A percentile compares a stretch with the other conserved stretches of the same genome.
Evolutionary conservation across 2,888 invertebrate genomes (phyloP).

Genomic region (Axea sp.): DNA sequence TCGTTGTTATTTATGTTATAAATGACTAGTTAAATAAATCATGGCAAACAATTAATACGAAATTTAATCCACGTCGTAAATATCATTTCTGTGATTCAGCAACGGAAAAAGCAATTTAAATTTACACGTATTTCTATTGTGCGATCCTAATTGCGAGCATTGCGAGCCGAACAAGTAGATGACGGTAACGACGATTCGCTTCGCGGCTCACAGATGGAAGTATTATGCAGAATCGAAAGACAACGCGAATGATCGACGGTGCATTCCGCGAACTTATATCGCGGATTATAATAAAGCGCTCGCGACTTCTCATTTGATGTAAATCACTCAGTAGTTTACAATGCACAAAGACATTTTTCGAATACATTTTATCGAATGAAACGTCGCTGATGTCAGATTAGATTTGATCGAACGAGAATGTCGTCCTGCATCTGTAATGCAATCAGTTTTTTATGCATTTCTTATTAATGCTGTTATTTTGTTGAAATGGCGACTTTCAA

Average conservation of each 20-base stretch:
- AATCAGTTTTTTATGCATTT: not conserved
- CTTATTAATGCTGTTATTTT: not conserved
- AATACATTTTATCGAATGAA: slow-evolving; percentile 14
- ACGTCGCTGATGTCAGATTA: slow-evolving; percentile 22
- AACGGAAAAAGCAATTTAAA: slow-evolving; percentile 31
- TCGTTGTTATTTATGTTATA: slow-evolving; percentile 36
- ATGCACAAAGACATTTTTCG: slow-evolving; percentile 38
- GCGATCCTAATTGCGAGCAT: slow-evolving; percentile 28
- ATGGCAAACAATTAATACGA: slow-evolving; percentile 33
- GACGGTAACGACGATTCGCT: slow-evolving; percentile 21
- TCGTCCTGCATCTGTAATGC: slow-evolving; percentile 3
- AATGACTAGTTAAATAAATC: slow-evolving; percentile 23
- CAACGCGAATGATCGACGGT: no score
- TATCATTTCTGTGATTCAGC: slow-evolving; percentile 18
- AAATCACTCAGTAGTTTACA: slow-evolving; percentile 25
- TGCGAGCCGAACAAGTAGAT: slow-evolving; percentile 23
- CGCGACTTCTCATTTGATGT: slow-evolving; percentile 27
- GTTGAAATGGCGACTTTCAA: no score
- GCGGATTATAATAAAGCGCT: slow-evolving; percentile 3
- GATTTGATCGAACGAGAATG: slow-evolving; percentile 18
- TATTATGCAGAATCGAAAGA: slow-evolving; percentile 20
- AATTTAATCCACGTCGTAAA: slow-evolving; percentile 20
- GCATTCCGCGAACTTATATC: slow-evolving; percentile 12
- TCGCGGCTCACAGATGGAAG: slow-evolving; percentile 29
- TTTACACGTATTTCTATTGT: slow-evolving; percentile 36